A percentile compares a stretch with the other conserved stretches of the same genome.
Conservation (phyloP, 2,797 vertebrate genomes). For the Liparis tanakae region DNA sequence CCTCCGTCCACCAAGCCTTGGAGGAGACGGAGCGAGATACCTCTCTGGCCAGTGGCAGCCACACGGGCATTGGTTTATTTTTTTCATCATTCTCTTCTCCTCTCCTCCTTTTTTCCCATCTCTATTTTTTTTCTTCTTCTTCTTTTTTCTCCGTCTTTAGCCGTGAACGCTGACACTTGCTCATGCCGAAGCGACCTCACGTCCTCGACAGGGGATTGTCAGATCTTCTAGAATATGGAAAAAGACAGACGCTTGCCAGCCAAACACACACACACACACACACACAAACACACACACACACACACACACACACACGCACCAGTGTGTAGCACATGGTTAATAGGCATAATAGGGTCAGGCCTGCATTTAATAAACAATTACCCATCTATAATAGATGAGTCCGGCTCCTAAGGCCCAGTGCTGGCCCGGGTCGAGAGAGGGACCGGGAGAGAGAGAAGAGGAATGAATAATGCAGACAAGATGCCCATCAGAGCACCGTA, state of each 20-base stretch:
- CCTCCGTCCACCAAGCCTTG: slow-evolving; percentile 65
- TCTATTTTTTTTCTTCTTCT: slow-evolving; percentile 26
- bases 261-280: not conserved
- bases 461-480: slow-evolving; percentile 86
- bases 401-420: slow-evolving; percentile 75
- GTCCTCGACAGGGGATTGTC: slow-evolving; percentile 64
- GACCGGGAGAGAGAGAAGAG: slow-evolving; percentile 45
- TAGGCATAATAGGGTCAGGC: slow-evolving; percentile 86
- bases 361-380: slow-evolving; percentile 91
- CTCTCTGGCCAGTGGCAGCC: slow-evolving; percentile 70
- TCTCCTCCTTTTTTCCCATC: slow-evolving; percentile 58
- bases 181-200: slow-evolving; percentile 57
- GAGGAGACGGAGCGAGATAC: slow-evolving; percentile 61
- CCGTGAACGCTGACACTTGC: slow-evolving; percentile 50
- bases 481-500: slow-evolving; percentile 79
- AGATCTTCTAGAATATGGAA: slow-evolving; percentile 79
- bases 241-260: slow-evolving; percentile 62
- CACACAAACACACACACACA: slow-evolving; percentile 21
- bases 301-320: slow-evolving; percentile 20
- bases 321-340: slow-evolving; percentile 69
- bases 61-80: slow-evolving; percentile 72
- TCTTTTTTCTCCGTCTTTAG: slow-evolving; percentile 28
- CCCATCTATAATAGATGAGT: slow-evolving; percentile 88
- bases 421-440: slow-evolving; percentile 64
- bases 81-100: slow-evolving; percentile 73